A percentile compares a stretch with the other conserved stretches of the same genome.
phyloP scores from a whole-genome alignment of 1,140 invertebrate genomes.

The Gryllus bimaculatus region DNA sequence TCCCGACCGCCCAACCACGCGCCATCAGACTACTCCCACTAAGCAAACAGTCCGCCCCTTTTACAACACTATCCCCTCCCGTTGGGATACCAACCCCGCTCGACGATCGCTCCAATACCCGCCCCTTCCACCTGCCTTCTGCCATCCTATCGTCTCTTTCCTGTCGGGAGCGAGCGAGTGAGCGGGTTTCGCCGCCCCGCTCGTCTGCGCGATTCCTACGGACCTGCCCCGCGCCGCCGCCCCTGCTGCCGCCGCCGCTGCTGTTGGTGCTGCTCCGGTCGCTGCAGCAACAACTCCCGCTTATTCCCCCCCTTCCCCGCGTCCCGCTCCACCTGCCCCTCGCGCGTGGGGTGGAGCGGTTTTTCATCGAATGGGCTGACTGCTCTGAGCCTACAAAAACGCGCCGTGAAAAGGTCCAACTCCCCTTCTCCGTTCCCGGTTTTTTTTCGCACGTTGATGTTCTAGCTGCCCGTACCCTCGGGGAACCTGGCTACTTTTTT shows the following conservation, averaged over 20 bases:
- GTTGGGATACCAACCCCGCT: background rate
- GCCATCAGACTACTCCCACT: background rate
- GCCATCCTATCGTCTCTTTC: constrained; percentile 3
- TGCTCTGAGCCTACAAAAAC: background rate
- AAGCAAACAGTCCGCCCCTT: background rate
- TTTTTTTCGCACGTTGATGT: background rate
- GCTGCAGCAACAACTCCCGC: background rate
- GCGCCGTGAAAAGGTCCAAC: background rate
- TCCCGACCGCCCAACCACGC: background rate
- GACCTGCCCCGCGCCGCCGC: no score
- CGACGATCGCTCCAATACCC: background rate
- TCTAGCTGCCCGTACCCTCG: no score
- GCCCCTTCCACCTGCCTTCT: background rate
- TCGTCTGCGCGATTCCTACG: no score
- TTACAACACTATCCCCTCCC: background rate
- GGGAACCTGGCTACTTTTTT: no score
- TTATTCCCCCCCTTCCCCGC: background rate
- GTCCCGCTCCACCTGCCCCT: background rate
- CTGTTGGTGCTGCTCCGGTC: background rate
- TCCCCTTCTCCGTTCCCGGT: background rate
- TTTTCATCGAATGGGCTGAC: background rate
- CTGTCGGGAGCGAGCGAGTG: background rate
- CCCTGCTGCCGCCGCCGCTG: no score
- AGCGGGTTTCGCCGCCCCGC: no score
- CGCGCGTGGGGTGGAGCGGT: background rate